Evolutionary conservation across 2,797 vertebrate genomes (phyloP), one percentile per base, ranked within the genome.

Genomic region (Pitangus sulphuratus): DNA sequence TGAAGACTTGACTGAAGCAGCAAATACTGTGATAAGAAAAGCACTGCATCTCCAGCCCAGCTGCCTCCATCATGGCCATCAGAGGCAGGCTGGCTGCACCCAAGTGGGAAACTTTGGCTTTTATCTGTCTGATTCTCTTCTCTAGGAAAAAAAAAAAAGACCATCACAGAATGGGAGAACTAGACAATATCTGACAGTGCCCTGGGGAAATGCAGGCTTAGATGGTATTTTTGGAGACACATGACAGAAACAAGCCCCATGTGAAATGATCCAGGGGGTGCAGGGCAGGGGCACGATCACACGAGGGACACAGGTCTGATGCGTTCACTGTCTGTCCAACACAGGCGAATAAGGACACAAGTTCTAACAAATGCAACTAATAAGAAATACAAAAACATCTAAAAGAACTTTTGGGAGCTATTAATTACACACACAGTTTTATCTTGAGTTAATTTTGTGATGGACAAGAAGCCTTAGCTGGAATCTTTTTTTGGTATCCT

Each of bases 11-110:
- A 62, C 50, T 54, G 35, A 77, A 50, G 57, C 31, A 50, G 53
- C 47, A 66, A 84, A 80, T 9, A 35, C n/a, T 64, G 37, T 57
- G 50, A 9, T 19, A 65, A 64, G 30, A 58, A 54, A 33, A 58
- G 58, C 51, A 71, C 2, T 33, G 44, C 25, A 58, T 33, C 44
- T 31, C 30, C 16, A 65, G 77, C 42, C 35, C 72, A 35, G 60
- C 60, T 30, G 39, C 44, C 48, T 62, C 19, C 3, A 42, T 24
- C 0, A 0, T 0, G 0, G 26, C 77, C 47, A 7, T 10, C 30
- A 22, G 2, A 2, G 44, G 8, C 44, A 75, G 56, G 61, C 24
- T 47, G 61, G 51, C 21, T 39, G 61, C 0, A 1, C 19, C 45
- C 35, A 72, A 26, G 18, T 33, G n/a, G 44, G 47, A 72, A 28